Percentiles rank a stretch among this genome's conserved stretches.
Conservation (phyloP, 2,113 vertebrate genomes). For the Myotis lucifugus region DNA sequence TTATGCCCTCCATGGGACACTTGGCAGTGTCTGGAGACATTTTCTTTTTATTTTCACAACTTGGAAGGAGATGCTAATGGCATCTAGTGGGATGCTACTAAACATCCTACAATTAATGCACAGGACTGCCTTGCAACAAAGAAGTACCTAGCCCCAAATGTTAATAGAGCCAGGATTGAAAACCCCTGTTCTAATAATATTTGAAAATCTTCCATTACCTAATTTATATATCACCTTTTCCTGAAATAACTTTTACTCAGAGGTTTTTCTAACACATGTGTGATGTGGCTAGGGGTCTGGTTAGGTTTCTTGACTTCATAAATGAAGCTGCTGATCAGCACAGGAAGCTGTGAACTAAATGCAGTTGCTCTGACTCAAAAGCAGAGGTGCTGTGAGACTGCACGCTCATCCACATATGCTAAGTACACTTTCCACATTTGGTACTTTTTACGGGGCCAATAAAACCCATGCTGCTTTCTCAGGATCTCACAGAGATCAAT, state of each 20-base stretch:
- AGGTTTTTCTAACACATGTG: conserved; percentile 47
- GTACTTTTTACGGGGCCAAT: conserved; percentile 71
- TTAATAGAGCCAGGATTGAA: not conserved
- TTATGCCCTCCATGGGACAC: not conserved
- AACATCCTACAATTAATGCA: not conserved
- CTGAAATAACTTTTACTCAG: conserved; percentile 59
- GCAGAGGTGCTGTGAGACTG: not conserved
- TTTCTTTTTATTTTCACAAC: not conserved
- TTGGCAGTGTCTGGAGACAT: not conserved
- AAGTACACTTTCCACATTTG: conserved; percentile 76
- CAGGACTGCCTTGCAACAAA: not conserved
- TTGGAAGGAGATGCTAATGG: not conserved
- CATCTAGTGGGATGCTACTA: not conserved
- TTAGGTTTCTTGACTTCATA: conserved; percentile 58
- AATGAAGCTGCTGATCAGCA: conserved; percentile 65
- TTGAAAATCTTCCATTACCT: conserved; percentile 55
- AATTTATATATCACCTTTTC: conserved; percentile 59
- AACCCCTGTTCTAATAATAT: conserved; percentile 55
- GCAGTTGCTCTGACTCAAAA: conserved; percentile 55
- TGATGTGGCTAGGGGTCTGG: conserved; percentile 47
- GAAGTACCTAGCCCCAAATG: not conserved
- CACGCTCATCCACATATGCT: conserved; percentile 52
- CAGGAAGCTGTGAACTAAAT: conserved; percentile 58
- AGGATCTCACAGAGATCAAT: conserved; percentile 72
- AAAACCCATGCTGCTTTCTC: conserved; percentile 67